These are phyloP conservation scores for Butastur rufipennis DNA, from an alignment of 2,113 vertebrate genomes.

Conservation along the genomic window DNA sequence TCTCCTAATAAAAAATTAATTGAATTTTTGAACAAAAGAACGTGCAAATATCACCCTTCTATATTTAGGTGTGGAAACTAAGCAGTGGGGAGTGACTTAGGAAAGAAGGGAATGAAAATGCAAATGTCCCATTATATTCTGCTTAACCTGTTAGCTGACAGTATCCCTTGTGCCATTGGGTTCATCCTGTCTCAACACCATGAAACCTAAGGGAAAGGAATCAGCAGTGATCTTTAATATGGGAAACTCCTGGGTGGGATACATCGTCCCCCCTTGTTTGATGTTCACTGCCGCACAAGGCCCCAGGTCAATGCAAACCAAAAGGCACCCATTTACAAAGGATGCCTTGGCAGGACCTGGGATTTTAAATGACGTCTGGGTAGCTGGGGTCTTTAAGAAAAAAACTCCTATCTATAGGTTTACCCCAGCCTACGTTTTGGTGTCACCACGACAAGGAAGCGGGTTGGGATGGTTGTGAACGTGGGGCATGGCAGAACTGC, in stretches of 20 bases:
- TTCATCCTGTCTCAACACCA: not conserved
- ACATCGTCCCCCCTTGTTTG: not conserved
- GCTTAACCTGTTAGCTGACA: not conserved
- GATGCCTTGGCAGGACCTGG: not conserved
- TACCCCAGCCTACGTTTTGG: rapidly evolving
- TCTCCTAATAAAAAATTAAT: constrained; percentile 44
- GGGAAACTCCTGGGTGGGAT: not conserved
- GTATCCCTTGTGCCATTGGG: not conserved
- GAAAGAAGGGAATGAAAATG: not conserved
- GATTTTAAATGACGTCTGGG: not conserved
- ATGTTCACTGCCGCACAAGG: not conserved
- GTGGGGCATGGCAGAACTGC: rapidly evolving
- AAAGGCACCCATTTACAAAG: not conserved
- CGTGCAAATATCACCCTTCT: not conserved
- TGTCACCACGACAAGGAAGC: rapidly evolving
- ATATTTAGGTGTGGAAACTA: not conserved
- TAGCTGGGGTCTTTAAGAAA: not conserved
- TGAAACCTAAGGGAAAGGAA: not conserved
- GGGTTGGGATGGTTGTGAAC: not conserved
- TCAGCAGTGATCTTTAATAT: not conserved
- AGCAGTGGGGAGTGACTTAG: not conserved
- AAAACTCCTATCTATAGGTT: rapidly evolving
- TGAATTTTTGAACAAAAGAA: constrained; percentile 53
- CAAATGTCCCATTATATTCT: not conserved
- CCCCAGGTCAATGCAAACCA: not conserved